These are phyloP conservation scores for Cydia amplana DNA, from an alignment of 1,140 invertebrate species.

Conservation along the genomic window DNA sequence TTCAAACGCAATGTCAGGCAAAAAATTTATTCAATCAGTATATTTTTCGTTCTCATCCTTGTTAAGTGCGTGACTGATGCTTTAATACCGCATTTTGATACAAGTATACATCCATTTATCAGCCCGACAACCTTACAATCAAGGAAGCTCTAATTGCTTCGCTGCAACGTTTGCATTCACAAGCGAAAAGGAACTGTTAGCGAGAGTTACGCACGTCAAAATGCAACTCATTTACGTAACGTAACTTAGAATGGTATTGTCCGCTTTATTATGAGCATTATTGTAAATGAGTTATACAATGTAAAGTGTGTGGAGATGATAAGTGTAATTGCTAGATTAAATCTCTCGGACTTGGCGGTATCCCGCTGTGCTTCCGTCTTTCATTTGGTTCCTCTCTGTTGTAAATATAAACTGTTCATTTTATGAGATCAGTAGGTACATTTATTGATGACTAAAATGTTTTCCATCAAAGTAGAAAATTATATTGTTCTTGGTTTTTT, in stretches of 20 bases:
- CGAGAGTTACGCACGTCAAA: constrained; percentile 29
- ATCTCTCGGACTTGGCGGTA: constrained; percentile 7
- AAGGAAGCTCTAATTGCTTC: constrained; percentile 23
- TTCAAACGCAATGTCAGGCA: too few relatives aligned
- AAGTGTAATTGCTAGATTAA: constrained; percentile 20
- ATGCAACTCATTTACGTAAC: constrained; percentile 22
- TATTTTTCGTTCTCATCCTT: background rate
- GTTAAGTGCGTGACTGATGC: constrained; percentile 1
- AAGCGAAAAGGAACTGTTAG: constrained; percentile 20
- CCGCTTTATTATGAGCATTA: constrained; percentile 28
- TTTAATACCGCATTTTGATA: constrained; percentile 1
- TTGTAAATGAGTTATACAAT: constrained; percentile 24
- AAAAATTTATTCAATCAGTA: background rate
- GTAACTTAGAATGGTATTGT: constrained; percentile 29
- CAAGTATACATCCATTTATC: background rate
- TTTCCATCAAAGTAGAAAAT: too few relatives aligned
- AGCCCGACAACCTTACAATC: background rate
- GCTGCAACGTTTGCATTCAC: constrained; percentile 27
- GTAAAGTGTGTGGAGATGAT: constrained; percentile 22
- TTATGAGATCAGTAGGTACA: too few relatives aligned
- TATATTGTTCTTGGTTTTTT: too few relatives aligned
- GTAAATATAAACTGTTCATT: too few relatives aligned
- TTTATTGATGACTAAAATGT: too few relatives aligned
- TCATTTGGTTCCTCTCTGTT: background rate
- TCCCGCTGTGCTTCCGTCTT: background rate